phyloP scores from a whole-genome alignment of 1,140 invertebrate species.

The Meteorus sp. region DNA sequence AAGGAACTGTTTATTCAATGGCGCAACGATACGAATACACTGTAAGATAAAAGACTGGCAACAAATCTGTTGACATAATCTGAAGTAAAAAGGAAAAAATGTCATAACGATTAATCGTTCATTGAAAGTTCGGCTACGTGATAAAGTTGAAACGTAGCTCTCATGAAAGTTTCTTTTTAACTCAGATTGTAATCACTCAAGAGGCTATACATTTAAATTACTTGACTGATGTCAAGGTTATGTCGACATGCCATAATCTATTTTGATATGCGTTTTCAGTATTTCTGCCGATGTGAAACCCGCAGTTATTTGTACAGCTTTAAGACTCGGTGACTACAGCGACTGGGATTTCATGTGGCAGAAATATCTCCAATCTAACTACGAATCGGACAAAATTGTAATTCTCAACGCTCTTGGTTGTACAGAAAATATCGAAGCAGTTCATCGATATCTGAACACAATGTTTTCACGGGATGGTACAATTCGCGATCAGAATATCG shows the following conservation, averaged over 20 bases:
- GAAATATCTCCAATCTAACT: constrained; percentile 57
- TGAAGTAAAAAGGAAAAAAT: neutral
- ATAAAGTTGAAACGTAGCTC: too few relatives aligned
- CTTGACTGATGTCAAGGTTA: neutral
- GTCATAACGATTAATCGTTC: neutral
- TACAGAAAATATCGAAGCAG: constrained; percentile 51
- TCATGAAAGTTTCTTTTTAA: too few relatives aligned
- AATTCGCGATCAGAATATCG: constrained; percentile 61
- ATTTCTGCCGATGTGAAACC: constrained; percentile 56
- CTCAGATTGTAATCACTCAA: too few relatives aligned
- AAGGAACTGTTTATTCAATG: constrained; percentile 53
- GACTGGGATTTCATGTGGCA: constrained; percentile 64
- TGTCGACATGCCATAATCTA: neutral
- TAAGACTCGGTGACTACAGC: constrained; percentile 55
- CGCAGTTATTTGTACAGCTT: constrained; percentile 62
- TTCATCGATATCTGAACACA: constrained; percentile 55
- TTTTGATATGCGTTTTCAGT: constrained; percentile 44
- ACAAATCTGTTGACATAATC: neutral
- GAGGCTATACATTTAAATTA: neutral
- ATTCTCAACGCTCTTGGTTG: constrained; percentile 65
- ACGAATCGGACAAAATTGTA: constrained; percentile 64
- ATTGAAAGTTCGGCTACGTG: too few relatives aligned
- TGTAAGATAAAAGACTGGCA: too few relatives aligned
- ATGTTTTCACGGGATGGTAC: constrained; percentile 52
- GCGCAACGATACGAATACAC: constrained; percentile 43